Evolutionary conservation across 2,888 invertebrate genomes (phyloP).

Genomic region (Priocnemis perturbator): DNA sequence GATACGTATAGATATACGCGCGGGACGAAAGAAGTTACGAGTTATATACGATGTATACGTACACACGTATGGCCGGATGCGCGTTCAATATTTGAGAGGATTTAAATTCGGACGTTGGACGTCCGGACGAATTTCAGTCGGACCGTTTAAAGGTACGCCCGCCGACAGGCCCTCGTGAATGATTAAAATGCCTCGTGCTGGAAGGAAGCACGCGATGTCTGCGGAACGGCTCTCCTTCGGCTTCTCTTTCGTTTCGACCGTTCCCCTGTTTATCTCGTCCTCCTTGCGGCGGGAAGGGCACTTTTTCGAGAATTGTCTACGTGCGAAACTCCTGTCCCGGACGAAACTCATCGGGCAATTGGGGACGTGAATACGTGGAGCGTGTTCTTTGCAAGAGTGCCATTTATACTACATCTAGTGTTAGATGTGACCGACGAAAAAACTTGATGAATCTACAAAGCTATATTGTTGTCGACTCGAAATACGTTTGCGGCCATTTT

Average conservation of each 20-base stretch:
- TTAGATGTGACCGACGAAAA: too few relatives aligned
- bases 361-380: conserved; percentile 40
- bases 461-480: too few relatives aligned
- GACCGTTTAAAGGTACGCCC: conserved; percentile 70
- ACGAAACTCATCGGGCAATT: conserved; percentile 14
- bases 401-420: too few relatives aligned
- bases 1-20: conserved; percentile 8
- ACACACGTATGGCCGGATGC: conserved; percentile 43
- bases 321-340: conserved; percentile 52
- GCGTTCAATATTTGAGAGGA: conserved; percentile 73
- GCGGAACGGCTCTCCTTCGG: conserved; percentile 23
- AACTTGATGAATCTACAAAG: too few relatives aligned
- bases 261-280: conserved; percentile 2
- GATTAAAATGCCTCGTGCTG: conserved; percentile 67
- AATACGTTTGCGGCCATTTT: neutral
- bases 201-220: conserved; percentile 45
- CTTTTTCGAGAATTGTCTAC: conserved; percentile 63
- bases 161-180: conserved; percentile 71
- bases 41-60: conserved; percentile 29
- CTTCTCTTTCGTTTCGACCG: conserved; percentile 38
- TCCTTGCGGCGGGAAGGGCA: conserved; percentile 11
- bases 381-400: too few relatives aligned
- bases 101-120: conserved; percentile 73
- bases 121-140: conserved; percentile 72
- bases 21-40: conserved; percentile 50